These are phyloP conservation scores for Motacilla alba DNA, from an alignment of 2,113 vertebrate genomes.

Conservation along the genomic window DNA sequence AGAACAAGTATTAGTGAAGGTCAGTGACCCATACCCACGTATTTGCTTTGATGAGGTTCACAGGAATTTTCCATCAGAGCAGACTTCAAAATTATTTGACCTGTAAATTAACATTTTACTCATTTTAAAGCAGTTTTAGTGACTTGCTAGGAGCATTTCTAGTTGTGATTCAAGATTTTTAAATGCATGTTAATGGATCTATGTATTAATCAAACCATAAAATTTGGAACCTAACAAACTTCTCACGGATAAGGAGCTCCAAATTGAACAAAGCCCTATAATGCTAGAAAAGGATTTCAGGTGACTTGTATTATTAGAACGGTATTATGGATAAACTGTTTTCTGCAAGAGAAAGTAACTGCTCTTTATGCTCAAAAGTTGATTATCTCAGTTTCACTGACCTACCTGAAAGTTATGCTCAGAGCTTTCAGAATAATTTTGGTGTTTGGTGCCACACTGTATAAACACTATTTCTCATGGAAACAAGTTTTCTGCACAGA, in stretches of 20 bases:
- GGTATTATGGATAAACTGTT: not conserved
- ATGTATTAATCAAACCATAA: not conserved
- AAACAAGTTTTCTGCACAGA: not conserved
- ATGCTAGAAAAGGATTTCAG: not conserved
- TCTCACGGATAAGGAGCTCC: not conserved
- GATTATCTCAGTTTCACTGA: not conserved
- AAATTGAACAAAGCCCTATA: rapidly evolving
- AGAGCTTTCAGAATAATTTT: not conserved
- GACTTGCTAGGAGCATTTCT: not conserved
- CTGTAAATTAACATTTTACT: constrained; percentile 31
- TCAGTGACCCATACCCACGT: not conserved
- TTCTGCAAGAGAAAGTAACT: not conserved
- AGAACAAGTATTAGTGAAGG: constrained; percentile 30
- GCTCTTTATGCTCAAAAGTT: not conserved
- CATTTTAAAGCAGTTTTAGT: not conserved
- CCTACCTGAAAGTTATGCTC: not conserved
- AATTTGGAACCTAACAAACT: not conserved
- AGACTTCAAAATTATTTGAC: constrained; percentile 28
- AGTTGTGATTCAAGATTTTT: not conserved
- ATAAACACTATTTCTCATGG: not conserved
- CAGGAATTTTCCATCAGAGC: constrained; percentile 18
- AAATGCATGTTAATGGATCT: not conserved
- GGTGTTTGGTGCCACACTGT: not conserved
- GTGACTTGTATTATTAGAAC: not conserved
- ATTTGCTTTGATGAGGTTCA: constrained; percentile 19